Conservation (phyloP, 2,113 vertebrate species). For the Monopterus albus region DNA sequence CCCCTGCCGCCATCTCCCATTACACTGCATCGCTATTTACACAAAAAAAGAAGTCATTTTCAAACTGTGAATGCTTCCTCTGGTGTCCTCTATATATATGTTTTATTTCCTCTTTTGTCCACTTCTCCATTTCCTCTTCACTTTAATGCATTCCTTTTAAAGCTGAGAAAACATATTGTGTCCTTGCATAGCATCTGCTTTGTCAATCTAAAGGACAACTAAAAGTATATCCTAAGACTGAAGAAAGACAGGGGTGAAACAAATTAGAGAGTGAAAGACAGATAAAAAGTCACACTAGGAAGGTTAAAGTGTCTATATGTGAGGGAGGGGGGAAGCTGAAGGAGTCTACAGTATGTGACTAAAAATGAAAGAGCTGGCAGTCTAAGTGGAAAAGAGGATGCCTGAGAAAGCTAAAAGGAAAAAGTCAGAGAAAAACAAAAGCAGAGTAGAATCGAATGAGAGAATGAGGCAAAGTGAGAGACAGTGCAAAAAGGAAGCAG, state of each 20-base stretch:
- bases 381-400: slow-evolving; percentile 56
- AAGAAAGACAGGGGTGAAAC: slow-evolving; percentile 61
- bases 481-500: slow-evolving; percentile 68
- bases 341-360: slow-evolving; percentile 40
- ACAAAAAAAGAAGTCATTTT: slow-evolving; percentile 44
- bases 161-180: slow-evolving; percentile 30
- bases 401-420: slow-evolving; percentile 43
- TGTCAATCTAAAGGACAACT: slow-evolving; percentile 69
- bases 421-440: slow-evolving; percentile 70
- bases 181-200: slow-evolving; percentile 64
- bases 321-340: slow-evolving; percentile 21
- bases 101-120: slow-evolving; percentile 61
- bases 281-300: slow-evolving; percentile 50
- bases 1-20: slow-evolving; percentile 63
- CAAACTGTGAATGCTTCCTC: slow-evolving; percentile 48
- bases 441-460: slow-evolving; percentile 46
- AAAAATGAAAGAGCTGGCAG: slow-evolving; percentile 35
- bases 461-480: slow-evolving; percentile 67
- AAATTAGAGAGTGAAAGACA: slow-evolving; percentile 48
- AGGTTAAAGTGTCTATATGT: slow-evolving; percentile 65
- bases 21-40: slow-evolving; percentile 45
- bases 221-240: slow-evolving; percentile 45
- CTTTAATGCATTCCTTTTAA: slow-evolving; percentile 57
- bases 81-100: slow-evolving; percentile 43
- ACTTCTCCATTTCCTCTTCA: slow-evolving; percentile 51